These are phyloP conservation scores for Coelopa pilipes DNA, from an alignment of 2,888 invertebrate species.

Conservation along the genomic window DNA sequence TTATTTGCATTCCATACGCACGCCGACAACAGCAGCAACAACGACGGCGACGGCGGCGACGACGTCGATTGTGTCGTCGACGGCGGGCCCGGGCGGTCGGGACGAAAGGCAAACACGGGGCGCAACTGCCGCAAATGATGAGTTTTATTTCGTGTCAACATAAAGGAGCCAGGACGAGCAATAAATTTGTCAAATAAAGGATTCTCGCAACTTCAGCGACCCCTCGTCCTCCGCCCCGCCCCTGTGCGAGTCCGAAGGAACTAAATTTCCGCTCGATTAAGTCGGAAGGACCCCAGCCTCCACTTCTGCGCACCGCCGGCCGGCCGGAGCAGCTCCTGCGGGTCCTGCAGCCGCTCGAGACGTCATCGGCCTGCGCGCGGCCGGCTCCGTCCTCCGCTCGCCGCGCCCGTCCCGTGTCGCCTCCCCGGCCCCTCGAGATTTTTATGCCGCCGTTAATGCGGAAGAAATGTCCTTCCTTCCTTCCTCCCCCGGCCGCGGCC, in stretches of 20 bases:
- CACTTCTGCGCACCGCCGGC: too few relatives aligned
- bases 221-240: background rate
- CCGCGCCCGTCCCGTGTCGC: too few relatives aligned
- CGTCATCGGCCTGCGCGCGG: background rate
- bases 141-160: conserved; percentile 8
- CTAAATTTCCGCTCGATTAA: conserved; percentile 22
- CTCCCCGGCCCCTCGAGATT: background rate
- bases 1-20: too few relatives aligned
- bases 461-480: conserved; percentile 5
- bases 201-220: too few relatives aligned
- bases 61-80: too few relatives aligned
- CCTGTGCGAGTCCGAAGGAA: background rate
- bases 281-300: background rate
- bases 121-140: background rate
- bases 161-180: too few relatives aligned
- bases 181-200: too few relatives aligned
- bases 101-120: background rate
- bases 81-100: too few relatives aligned
- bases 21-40: too few relatives aligned
- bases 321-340: background rate
- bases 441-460: conserved; percentile 15
- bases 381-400: too few relatives aligned
- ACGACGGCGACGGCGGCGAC: too few relatives aligned
- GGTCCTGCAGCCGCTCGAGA: background rate
- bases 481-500: too few relatives aligned